phyloP scores from a whole-genome alignment of 2,113 vertebrate genomes.

The Eublepharis macularius region DNA sequence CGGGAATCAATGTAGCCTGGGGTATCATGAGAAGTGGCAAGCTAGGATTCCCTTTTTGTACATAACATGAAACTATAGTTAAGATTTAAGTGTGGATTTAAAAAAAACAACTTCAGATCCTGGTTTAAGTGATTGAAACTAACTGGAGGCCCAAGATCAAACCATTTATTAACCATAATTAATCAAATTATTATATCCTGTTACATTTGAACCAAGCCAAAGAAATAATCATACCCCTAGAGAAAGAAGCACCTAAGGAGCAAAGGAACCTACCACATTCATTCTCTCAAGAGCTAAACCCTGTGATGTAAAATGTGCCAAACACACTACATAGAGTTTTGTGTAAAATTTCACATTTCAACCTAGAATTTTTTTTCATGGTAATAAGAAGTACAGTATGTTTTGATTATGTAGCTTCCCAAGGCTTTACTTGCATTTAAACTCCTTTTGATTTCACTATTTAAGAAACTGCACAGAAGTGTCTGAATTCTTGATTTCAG shows the following conservation, averaged over 20 bases:
- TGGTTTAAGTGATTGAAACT: too few species aligned
- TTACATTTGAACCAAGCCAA: too few species aligned
- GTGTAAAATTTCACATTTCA: neutral
- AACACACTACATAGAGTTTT: neutral
- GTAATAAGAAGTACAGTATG: neutral
- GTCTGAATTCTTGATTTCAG: neutral
- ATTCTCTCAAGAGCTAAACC: neutral
- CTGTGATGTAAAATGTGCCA: too few species aligned
- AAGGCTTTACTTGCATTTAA: constrained; percentile 34
- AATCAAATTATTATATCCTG: too few species aligned
- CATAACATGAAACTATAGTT: too few species aligned
- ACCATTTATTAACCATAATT: too few species aligned
- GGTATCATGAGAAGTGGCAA: too few species aligned
- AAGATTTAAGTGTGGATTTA: too few species aligned
- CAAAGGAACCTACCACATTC: neutral
- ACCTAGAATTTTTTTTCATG: neutral
- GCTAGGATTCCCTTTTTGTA: too few species aligned
- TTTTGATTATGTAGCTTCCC: neutral
- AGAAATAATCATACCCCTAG: neutral
- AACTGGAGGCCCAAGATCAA: too few species aligned
- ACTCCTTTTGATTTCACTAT: neutral
- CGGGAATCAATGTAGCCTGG: too few species aligned
- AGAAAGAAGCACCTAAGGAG: neutral
- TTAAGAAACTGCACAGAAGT: neutral
- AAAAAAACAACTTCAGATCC: too few species aligned